Evolutionary conservation across 2,113 vertebrate species (phyloP).

Genomic region (Cyanistes caeruleus): DNA sequence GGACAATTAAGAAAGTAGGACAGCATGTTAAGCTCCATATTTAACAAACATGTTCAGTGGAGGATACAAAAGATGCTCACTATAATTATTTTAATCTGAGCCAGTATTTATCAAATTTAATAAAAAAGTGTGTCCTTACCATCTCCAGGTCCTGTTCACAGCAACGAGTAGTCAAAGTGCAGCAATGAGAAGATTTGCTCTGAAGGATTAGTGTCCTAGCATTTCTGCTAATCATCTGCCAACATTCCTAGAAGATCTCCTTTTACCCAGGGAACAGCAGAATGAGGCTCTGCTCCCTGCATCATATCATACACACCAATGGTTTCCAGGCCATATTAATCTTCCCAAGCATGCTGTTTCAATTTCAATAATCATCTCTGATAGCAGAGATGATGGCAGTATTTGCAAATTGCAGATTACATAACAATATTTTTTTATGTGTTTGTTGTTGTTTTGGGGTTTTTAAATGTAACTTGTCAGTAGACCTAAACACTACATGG

Average conservation of each 20-base stretch:
- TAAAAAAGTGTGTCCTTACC: slow-evolving; percentile 43
- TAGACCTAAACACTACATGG: not conserved
- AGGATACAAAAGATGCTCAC: not conserved
- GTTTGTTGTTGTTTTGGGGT: not conserved
- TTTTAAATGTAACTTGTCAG: not conserved
- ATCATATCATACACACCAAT: not conserved
- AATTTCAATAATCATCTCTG: too few species aligned
- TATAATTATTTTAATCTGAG: not conserved
- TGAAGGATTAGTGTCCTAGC: slow-evolving; percentile 19
- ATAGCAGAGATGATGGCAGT: not conserved
- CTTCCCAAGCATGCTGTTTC: not conserved
- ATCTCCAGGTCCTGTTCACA: slow-evolving; percentile 17
- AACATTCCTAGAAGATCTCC: slow-evolving; percentile 69
- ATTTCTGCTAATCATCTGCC: slow-evolving; percentile 47
- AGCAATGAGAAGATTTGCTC: slow-evolving; percentile 46
- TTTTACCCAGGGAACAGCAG: slow-evolving; percentile 65
- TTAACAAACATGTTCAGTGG: not conserved
- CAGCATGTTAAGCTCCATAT: not conserved
- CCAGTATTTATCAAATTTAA: not conserved
- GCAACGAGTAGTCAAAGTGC: not conserved
- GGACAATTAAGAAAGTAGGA: not conserved
- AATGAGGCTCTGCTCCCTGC: slow-evolving; percentile 22
- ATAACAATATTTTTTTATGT: not conserved
- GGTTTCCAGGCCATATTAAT: not conserved
- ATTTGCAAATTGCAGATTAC: slow-evolving; percentile 10